phyloP scores from a whole-genome alignment of 2,797 vertebrate species.

The Rousettus madagascariensis region DNA sequence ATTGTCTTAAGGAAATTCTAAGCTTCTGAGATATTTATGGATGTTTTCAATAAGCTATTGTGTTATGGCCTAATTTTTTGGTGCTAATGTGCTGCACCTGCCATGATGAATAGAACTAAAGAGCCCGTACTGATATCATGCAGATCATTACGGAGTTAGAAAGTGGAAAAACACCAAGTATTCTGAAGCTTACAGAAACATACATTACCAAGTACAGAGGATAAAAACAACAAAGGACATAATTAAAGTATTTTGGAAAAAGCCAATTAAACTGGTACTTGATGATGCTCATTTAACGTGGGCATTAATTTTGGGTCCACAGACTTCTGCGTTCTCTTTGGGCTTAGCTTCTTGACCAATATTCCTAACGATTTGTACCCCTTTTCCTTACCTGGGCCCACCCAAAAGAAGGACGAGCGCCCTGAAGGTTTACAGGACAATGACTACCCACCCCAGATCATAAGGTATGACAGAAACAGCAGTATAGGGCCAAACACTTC shows the following conservation, averaged over 20 bases:
- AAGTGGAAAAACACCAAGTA: slow-evolving; percentile 61
- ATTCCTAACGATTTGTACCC: neutral
- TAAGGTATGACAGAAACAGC: neutral
- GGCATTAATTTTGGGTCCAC: neutral
- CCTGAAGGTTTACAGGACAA: neutral
- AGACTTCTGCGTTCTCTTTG: neutral
- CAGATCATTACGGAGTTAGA: slow-evolving; percentile 56
- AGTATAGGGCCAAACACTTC: neutral
- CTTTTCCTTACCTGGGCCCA: neutral
- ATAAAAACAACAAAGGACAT: slow-evolving; percentile 2
- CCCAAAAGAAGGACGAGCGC: neutral
- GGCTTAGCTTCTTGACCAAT: neutral
- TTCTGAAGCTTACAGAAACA: slow-evolving; percentile 34
- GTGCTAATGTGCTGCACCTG: slow-evolving; percentile 71
- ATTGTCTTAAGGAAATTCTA: slow-evolving; percentile 78
- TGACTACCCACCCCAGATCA: neutral
- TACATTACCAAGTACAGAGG: neutral
- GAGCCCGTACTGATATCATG: slow-evolving; percentile 31
- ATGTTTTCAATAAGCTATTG: slow-evolving; percentile 73
- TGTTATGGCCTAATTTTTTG: slow-evolving; percentile 70
- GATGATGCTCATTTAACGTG: neutral
- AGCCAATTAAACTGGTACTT: neutral
- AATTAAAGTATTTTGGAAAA: slow-evolving; percentile 34
- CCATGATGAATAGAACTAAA: slow-evolving; percentile 76
- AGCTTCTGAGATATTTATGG: slow-evolving; percentile 80